These are phyloP conservation scores for Lethenteron reissneri DNA, from an alignment of 2,113 vertebrate species.

Conservation along the genomic window DNA sequence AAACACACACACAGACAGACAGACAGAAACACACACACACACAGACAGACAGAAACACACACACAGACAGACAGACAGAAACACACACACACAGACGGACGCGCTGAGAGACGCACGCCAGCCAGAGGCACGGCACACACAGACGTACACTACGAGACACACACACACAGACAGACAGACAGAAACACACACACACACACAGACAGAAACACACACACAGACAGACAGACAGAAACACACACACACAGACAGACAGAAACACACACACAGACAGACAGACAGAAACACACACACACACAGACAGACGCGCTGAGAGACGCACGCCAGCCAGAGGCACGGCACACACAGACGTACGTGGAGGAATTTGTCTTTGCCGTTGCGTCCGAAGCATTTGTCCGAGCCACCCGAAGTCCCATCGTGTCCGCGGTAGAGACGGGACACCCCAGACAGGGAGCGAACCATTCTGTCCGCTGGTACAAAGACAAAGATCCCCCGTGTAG, in stretches of 20 bases:
- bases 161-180: no score
- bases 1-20: no score
- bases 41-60: no score
- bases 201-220: background rate
- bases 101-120: no score
- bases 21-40: no score
- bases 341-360: constrained; percentile 32
- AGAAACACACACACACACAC: no score
- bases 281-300: background rate
- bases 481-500: no score
- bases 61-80: background rate
- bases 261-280: background rate
- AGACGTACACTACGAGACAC: no score
- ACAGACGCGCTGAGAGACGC: background rate
- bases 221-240: background rate
- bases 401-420: constrained; percentile 33
- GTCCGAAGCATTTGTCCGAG: constrained; percentile 57
- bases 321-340: background rate
- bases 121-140: background rate
- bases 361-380: constrained; percentile 26
- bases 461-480: background rate
- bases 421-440: constrained; percentile 38
- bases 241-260: background rate
- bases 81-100: background rate
- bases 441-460: constrained; percentile 43